Evolutionary conservation across 2,797 vertebrate species (phyloP), one percentile per base, ranked within the genome.

Genomic region (Buceros bicornis): DNA sequence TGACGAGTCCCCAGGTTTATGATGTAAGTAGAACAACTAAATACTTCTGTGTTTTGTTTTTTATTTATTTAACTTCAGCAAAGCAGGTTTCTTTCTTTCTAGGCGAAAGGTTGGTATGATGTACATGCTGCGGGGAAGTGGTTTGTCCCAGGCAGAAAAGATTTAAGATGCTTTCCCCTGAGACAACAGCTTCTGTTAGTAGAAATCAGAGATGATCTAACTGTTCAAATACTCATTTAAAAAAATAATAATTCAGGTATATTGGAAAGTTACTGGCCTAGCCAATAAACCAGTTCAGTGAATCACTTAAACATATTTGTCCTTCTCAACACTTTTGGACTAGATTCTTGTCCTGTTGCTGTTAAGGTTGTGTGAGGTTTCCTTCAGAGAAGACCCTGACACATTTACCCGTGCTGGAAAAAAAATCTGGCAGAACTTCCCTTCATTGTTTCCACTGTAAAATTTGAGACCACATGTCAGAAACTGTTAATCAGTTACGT

Each of bases 1-100:
- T 99, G 96, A 99, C 99, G 72, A 99, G 98, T 93, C 99, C 99
- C 3, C 99, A 98, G 97, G 99, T 99, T 13, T 99, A 99, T 31
- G 99, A 99, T 93, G 99, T 99, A 98, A 99, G 98, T 98, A 97
- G 18, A 88, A 84, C 10, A 21, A 72, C 54, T 88, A 17, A 22
- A 10, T 47, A 42, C 17, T 56, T 82, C 16, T 65, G 26, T 24
- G 14, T 6, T 69, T 67, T 31, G 7, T 51, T 67, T 67, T 84
- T 35, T 19, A 25, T 61, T 50, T 78, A 8, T 82, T 64, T 67
- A 85, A 72, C 33, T 72, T 67, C 24, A 66, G 48, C 20, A 82
- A 91, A 91, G 22, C 2, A 2, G 15, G 24, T n/a, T 8, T 43
- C 33, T 33, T 67, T 8, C 10, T 86, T 69, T 65, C 62, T 61